These are phyloP conservation scores for Capromys pilorides DNA, from an alignment of 2,797 vertebrate genomes.

Conservation along the genomic window DNA sequence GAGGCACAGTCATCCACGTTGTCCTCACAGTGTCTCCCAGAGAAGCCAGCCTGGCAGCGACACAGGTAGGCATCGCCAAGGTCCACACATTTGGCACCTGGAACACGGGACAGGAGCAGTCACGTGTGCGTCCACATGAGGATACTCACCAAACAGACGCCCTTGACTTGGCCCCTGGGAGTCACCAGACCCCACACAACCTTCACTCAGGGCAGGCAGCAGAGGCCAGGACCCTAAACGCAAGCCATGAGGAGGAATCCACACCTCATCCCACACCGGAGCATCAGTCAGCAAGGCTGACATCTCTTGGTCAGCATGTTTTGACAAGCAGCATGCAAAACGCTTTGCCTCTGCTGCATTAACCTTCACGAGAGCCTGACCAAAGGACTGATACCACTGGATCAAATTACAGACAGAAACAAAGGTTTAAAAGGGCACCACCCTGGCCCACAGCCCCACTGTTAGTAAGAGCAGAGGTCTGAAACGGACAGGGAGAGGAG, in stretches of 20 bases:
- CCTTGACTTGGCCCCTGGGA: neutral
- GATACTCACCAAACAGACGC: neutral
- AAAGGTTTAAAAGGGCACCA: accelerated
- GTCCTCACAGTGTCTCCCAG: slow-evolving; percentile 92
- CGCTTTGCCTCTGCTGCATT: accelerated
- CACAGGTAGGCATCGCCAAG: slow-evolving; percentile 95
- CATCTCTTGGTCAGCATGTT: accelerated
- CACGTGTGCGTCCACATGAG: neutral
- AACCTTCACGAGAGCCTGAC: neutral
- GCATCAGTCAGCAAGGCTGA: neutral
- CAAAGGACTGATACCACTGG: neutral
- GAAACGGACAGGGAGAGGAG: neutral
- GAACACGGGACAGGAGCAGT: slow-evolving; percentile 48
- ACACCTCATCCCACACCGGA: accelerated
- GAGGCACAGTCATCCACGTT: slow-evolving; percentile 90
- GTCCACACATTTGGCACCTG: slow-evolving; percentile 95
- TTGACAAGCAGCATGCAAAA: neutral
- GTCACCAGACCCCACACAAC: neutral
- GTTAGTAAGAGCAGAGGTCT: neutral
- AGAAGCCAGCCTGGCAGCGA: slow-evolving; percentile 94
- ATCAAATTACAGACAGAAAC: neutral
- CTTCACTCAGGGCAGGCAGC: accelerated
- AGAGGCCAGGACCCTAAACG: neutral
- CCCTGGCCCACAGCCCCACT: neutral
- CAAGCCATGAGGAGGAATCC: too few relatives aligned